Base-by-base conservation (phyloP, 2,888 invertebrate genomes). In the Craniophora ligustri region DNA sequence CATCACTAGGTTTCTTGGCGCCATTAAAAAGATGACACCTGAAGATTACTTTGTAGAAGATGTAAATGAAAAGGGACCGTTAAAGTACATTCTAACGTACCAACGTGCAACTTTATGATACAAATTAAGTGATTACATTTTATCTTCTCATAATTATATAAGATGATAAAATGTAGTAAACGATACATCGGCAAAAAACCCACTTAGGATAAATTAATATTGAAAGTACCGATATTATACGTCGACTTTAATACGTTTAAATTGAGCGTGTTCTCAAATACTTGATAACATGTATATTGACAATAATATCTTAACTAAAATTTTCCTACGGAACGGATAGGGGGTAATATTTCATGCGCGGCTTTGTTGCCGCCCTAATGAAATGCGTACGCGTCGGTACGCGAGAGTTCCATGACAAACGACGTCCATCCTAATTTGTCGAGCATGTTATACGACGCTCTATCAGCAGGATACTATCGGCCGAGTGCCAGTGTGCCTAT, bases 401-500 rank as follows among this genome's bases (percentile, higher is more conserved):
- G 55, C 53, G 11, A 34, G 46, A 64, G 63, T 53, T 49, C 60
- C 73, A 80, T 90, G 89, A 91, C 86, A 89, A 91, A 91, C 84
- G 86, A 84, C 74, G 81, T 72, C 73, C 77, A 71, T 82, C 80
- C 84, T 86, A 90, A 91, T 91, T 91, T 89, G 89, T 91, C 84
- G 77, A 79, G 80, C 73, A 71, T 79, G 80, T 81, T 82, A 75
- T 76, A 80, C 74, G 67, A 75, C 68, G 60, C 63, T 71, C 67
- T 84, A 88, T 84, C 87, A 84, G 85, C 87, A 87, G 88, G 88
- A 86, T 82, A 81, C 83, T 72, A 70, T 48, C 48, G 56, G 42
- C 26, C 58, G 73, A 67, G 53, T 42, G 57, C 31, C 48, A 55
- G 65, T 66, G 45, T 5, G 44, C 5, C 11, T 16, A 38, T 67